phyloP scores from a whole-genome alignment of 30 jellyfish, hydroid and myxozoan genomes.

The Catostylus mosaicus region DNA sequence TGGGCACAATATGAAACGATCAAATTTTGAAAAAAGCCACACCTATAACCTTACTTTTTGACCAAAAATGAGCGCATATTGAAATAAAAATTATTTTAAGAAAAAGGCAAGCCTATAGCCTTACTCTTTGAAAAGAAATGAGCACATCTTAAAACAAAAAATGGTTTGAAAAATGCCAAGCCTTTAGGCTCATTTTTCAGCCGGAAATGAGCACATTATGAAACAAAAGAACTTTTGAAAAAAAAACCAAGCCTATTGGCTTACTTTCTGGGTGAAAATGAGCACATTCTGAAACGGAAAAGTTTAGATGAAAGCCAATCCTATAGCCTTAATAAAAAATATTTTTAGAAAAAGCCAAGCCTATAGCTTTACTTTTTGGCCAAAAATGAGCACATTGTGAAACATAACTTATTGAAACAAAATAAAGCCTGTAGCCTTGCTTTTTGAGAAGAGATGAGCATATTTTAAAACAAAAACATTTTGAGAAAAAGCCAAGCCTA shows the following conservation, averaged over 20 bases:
- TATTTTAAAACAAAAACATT: too few species aligned
- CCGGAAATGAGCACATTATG: not conserved
- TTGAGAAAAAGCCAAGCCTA: too few species aligned
- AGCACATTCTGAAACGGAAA: not conserved
- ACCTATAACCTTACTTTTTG: not conserved
- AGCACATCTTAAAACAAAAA: not conserved
- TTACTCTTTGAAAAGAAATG: not conserved
- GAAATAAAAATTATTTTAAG: too few species aligned
- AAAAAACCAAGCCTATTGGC: not conserved
- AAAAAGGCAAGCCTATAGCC: too few species aligned
- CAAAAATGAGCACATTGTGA: not conserved
- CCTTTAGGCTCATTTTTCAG: not conserved
- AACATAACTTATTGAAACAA: not conserved
- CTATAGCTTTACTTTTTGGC: not conserved
- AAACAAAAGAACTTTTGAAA: not conserved
- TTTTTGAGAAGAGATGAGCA: not conserved
- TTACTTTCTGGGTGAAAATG: conserved; percentile 3
- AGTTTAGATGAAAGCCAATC: too few species aligned
- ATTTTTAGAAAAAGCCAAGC: too few species aligned
- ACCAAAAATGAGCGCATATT: not conserved
- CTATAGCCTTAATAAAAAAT: too few species aligned
- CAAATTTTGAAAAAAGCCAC: not conserved
- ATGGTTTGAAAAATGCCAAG: not conserved
- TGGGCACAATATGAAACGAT: not conserved
- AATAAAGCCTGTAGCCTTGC: not conserved